Base-by-base conservation (phyloP, 2,888 invertebrate species). In the Asteroscopus sphinx region DNA sequence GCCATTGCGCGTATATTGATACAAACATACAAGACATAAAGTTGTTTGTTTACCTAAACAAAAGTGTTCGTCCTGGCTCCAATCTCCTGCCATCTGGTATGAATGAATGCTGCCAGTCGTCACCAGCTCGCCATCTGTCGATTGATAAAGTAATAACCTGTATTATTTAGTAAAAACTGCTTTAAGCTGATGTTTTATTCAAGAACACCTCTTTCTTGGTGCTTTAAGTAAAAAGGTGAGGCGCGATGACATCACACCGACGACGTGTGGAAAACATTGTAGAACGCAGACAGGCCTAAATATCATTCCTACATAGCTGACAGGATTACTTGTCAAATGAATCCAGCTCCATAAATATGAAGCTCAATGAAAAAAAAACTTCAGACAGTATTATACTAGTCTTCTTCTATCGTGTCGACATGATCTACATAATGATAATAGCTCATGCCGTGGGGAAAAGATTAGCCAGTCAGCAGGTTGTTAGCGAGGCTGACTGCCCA, bases 141-240 rank as follows among this genome's bases (percentile, higher is more conserved):
- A 72, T 44, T 73, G 62, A 67, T 61, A 51, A 54, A 61, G 69
- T 51, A 61, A 60, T 67, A 61, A 54, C 6, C 69, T 60, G 73
- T 61, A 68, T 73, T 68, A 73, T 59, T 73, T 39, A 49, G 40
- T 72, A 61, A 68, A 69, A 61, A 21, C 16, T 37, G 7, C 21
- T 35, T 13, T 48, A 35, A 39, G 21, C 37, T 7, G 5, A 72
- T 73, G 62, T 68, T 73, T 68, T 68, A 73, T 72, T 53, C 68
- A 63, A 36, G 30, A 39, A 36, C 39, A 39, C 32, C 40, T 49
- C 52, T 56, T 53, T 28, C 32, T 46, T 35, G 25, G 16, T 42
- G 32, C 13, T 11, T 25, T 41, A 40, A 37, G 68, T 59, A 73
- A 68, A 68, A 68, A 68, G 39, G 28, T n/a, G 39, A 13, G 49